Evolutionary conservation across 2,113 vertebrate genomes (phyloP), one percentile per base, ranked within the genome.

Genomic region (Chionomys nivalis): DNA sequence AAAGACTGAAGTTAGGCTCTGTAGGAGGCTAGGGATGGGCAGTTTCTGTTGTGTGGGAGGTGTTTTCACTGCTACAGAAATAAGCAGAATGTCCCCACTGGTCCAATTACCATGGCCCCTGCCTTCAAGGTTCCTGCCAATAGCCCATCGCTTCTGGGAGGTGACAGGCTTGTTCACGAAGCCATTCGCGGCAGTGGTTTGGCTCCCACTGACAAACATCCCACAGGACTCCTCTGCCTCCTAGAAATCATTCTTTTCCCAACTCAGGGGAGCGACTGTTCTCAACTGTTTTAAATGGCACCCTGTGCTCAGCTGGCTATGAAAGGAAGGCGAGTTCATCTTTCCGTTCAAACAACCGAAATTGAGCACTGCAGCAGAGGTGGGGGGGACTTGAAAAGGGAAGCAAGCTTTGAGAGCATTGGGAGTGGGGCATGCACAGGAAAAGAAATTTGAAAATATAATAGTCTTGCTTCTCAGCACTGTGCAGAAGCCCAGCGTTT

Each of bases 281-380:
- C 82, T 72, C 42, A 26, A 77, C 52, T 90, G 24, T 85, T 94
- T 96, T 94, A 93, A 96, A 72, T 89, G 94, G 52, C 36, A 92
- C 63, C 52, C 86, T 82, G 17, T 68, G 47, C 68, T 96, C 95
- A 70, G 58, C 21, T 44, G 81, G 49, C n/a, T 33, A 89, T 96
- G 19, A 47, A 75, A 65, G 66, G 24, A 94, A 75, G 63, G 93
- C 7, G 5, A 94, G 65, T 82, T 95, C 93, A 93, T 90, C 47
- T 49, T n/a, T n/a, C 58, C 52, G 61, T 92, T 81, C 26, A 79
- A 66, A 79, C 58, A 55, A 75, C 26, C 58, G 63, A 92, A 92
- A 93, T 21, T 49, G 73, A 96, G 42, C 61, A 81, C 58, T 0
- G 1, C 89, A 21, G 23, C 49, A 33, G 76, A 92, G 52, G 77